phyloP scores from a whole-genome alignment of 2,113 vertebrate genomes.

The Seriola quinqueradiata region DNA sequence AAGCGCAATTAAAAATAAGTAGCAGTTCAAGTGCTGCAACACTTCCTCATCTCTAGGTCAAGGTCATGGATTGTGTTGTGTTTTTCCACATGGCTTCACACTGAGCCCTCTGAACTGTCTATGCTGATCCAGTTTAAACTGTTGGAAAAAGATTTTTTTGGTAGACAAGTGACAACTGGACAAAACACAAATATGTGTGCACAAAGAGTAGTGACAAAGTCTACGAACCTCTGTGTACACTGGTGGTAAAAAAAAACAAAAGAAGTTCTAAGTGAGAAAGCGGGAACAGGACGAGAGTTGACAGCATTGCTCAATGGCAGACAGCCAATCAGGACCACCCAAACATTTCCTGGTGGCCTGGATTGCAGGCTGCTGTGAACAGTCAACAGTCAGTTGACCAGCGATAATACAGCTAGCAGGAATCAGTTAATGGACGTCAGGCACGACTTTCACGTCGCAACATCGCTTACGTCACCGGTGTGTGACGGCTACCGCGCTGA shows the following conservation, averaged over 20 bases:
- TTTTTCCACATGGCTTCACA: not conserved
- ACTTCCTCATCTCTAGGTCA: slow-evolving; percentile 5
- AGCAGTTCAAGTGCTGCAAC: not conserved
- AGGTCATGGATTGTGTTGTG: slow-evolving; percentile 16
- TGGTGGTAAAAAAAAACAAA: not conserved
- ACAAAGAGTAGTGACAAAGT: slow-evolving; percentile 19
- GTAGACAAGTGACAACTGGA: slow-evolving; percentile 19
- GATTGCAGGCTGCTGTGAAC: too few species aligned
- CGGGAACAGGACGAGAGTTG: slow-evolving; percentile 6
- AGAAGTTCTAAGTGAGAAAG: slow-evolving; percentile 9
- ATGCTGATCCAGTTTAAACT: not conserved
- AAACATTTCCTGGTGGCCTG: too few species aligned
- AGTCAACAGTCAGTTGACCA: too few species aligned
- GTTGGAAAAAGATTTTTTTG: slow-evolving; percentile 20
- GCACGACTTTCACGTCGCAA: too few species aligned
- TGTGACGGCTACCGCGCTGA: too few species aligned
- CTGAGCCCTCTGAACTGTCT: not conserved
- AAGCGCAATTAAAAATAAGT: slow-evolving; percentile 6
- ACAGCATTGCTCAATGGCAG: not conserved
- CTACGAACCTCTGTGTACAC: slow-evolving; percentile 5
- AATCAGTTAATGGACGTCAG: too few species aligned
- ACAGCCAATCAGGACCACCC: too few species aligned
- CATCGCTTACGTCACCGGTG: too few species aligned
- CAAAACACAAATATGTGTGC: not conserved
- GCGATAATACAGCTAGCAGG: too few species aligned